phyloP scores from a whole-genome alignment of 2,113 vertebrate genomes.

The Caloenas nicobarica region DNA sequence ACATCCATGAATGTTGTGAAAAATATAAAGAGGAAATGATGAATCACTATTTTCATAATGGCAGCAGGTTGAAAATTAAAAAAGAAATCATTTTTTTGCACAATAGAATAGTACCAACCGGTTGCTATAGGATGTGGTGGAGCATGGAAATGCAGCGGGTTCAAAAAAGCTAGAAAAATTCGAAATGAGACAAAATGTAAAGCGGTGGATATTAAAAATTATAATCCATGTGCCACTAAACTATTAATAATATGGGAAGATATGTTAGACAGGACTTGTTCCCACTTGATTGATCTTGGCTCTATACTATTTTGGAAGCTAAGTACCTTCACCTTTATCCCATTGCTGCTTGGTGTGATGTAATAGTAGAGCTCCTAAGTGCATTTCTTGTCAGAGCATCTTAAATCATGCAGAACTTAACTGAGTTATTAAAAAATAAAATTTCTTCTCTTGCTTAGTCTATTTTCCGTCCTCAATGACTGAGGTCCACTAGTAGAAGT shows the following conservation, averaged over 20 bases:
- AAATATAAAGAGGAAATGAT: constrained; percentile 21
- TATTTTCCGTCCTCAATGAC: neutral
- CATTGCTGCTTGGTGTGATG: constrained; percentile 21
- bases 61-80: neutral
- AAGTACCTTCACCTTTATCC: constrained; percentile 39
- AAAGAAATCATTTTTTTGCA: neutral
- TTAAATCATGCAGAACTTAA: constrained; percentile 35
- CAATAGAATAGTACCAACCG: neutral
- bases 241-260: constrained; percentile 9
- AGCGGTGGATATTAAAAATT: neutral
- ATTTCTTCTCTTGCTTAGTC: constrained; percentile 16
- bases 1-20: neutral
- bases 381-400: constrained; percentile 48
- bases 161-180: neutral
- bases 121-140: neutral
- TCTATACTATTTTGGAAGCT: constrained; percentile 37
- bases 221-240: neutral
- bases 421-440: constrained; percentile 43
- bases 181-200: neutral
- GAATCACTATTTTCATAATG: constrained; percentile 21
- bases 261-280: neutral
- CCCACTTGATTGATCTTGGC: constrained; percentile 43
- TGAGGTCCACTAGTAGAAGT: neutral
- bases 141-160: neutral
- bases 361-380: constrained; percentile 37